Conservation (phyloP, 1,140 invertebrate genomes). For the Panulirus ornatus region DNA sequence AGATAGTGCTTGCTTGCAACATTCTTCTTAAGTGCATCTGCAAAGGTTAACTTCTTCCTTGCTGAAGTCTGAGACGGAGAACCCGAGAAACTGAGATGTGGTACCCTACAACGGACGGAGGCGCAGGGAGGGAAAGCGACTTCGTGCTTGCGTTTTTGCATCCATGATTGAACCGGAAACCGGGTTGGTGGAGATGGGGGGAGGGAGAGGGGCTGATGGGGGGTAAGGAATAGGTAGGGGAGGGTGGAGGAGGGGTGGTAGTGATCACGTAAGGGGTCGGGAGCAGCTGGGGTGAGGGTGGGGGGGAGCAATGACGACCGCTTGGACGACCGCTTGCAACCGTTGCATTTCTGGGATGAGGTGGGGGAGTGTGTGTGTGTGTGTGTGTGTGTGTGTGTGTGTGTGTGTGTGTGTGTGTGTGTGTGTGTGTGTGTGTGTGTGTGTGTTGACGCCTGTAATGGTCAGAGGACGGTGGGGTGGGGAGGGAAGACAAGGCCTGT, state of each 20-base stretch:
- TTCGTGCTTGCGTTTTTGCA: conserved; percentile 22
- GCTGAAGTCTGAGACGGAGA: too few species aligned
- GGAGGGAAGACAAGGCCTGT: too few species aligned
- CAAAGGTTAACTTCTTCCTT: too few species aligned
- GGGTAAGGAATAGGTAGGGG: not conserved
- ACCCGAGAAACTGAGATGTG: too few species aligned
- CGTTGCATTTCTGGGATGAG: not conserved
- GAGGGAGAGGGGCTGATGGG: not conserved
- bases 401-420: not conserved
- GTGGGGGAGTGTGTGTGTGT: too few species aligned
- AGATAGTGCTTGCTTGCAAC: conserved; percentile 12
- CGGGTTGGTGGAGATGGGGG: not conserved
- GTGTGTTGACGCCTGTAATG: too few species aligned
- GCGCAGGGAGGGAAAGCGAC: too few species aligned
- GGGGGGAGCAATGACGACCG: not conserved
- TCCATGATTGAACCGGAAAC: not conserved
- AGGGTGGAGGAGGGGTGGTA: not conserved
- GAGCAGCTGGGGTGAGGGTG: not conserved
- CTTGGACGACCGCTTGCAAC: not conserved
- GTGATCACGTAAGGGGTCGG: not conserved
- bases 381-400: not conserved
- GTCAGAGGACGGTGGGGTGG: not conserved
- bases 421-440: conserved; percentile 22
- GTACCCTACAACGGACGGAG: too few species aligned
- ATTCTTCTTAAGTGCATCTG: too few species aligned